Conservation (phyloP, 2,113 vertebrate genomes). For the Andinoacara biseriatus region DNA sequence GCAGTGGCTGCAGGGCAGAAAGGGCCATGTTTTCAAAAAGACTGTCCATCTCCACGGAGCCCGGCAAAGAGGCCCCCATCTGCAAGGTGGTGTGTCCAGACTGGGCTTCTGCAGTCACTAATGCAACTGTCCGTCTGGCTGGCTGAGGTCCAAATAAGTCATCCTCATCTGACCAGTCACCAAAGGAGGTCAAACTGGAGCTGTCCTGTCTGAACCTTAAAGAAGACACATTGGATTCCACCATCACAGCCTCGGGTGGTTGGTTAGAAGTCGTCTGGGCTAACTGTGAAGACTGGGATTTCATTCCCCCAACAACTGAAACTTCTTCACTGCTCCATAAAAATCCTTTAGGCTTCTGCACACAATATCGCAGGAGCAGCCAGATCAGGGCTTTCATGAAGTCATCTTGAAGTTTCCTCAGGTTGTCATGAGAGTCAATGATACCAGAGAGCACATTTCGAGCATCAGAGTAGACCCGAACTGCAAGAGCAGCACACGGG, state of each 20-base stretch:
- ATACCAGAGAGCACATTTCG: slow-evolving; percentile 92
- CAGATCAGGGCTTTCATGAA: slow-evolving; percentile 92
- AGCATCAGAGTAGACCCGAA: slow-evolving; percentile 92
- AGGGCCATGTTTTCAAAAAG: slow-evolving; percentile 79
- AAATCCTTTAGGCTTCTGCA: slow-evolving; percentile 71
- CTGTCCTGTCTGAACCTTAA: slow-evolving; percentile 77
- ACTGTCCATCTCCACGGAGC: slow-evolving; percentile 87
- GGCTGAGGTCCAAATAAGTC: slow-evolving; percentile 89
- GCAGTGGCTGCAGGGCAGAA: slow-evolving; percentile 79
- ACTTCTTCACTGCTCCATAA: slow-evolving; percentile 61
- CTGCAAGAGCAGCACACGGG: slow-evolving; percentile 87
- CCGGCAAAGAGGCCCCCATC: slow-evolving; percentile 86
- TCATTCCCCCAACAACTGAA: slow-evolving; percentile 72
- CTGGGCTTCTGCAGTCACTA: slow-evolving; percentile 78
- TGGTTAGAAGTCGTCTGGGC: slow-evolving; percentile 66
- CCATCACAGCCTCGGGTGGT: slow-evolving; percentile 55
- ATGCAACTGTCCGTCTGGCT: slow-evolving; percentile 78
- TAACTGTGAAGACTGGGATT: slow-evolving; percentile 76
- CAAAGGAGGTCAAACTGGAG: slow-evolving; percentile 84
- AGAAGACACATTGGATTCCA: slow-evolving; percentile 68
- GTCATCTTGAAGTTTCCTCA: slow-evolving; percentile 92
- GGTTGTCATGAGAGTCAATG: slow-evolving; percentile 92
- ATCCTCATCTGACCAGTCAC: slow-evolving; percentile 92
- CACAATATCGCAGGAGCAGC: slow-evolving; percentile 88
- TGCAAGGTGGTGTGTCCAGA: slow-evolving; percentile 59